Base-by-base conservation (phyloP, 2,797 vertebrate species). In the Syngnathus acus region DNA sequence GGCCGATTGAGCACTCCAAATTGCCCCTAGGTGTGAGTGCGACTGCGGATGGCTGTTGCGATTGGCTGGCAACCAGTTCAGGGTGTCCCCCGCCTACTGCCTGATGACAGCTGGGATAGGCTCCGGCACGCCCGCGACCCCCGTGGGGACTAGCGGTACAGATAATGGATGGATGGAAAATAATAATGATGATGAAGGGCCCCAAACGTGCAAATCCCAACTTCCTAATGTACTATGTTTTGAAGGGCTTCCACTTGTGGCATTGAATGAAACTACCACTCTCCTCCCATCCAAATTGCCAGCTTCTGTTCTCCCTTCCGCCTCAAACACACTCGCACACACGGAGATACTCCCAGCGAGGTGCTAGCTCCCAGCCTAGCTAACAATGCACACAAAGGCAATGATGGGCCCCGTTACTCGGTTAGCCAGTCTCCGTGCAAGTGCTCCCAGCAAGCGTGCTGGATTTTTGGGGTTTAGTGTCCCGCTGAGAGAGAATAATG, bases 401-500 rank as follows among this genome's bases (percentile, higher is more conserved):
- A 78, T 16, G 68, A 65, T 72, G 80, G 82, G 72, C 77, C 82
- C 68, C 32, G 85, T 72, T 80, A 71, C 64, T 70, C 64, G 1
- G 82, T 87, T 88, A 89, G 88, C 78, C 69, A 39, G 77, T 79
- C 82, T 89, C 89, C 79, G 85, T 82, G 78, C 75, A 78, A 87
- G 80, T 86, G 81, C 86, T 89, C 87, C 72, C 89, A 82, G 77
- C 77, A 77, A 91, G 88, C 78, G 75, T 83, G 84, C 80, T 78
- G 90, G 90, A 91, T 93, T 92, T 32, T 93, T 89, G 83, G 86
- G 91, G 87, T 91, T 92, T 91, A 92, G 88, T 73, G 77, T 90
- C 91, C 90, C 90, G 84, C 91, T 90, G 91, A 91, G 91, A 87
- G 87, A 69, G 89, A 91, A 92, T 92, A 93, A 92, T 92, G 89